phyloP scores from a whole-genome alignment of 2,888 invertebrate species.

The Syrphus vitripennis region DNA sequence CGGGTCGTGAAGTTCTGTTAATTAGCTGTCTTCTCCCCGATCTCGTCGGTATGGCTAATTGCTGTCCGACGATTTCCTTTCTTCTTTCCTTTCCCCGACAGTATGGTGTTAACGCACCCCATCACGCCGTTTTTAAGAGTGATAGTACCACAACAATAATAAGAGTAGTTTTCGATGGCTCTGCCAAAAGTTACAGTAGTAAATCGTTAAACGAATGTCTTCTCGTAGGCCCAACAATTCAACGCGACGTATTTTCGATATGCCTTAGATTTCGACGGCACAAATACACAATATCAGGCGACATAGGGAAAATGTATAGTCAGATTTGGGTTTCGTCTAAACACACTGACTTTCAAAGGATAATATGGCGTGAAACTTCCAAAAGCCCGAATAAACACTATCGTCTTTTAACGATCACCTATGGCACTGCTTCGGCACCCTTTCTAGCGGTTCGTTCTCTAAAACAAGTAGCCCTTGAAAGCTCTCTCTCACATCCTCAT shows the following conservation, averaged over 20 bases:
- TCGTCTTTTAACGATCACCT: constrained; percentile 46
- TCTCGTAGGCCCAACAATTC: constrained; percentile 40
- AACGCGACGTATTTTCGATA: constrained; percentile 36
- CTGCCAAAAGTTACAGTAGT: not conserved
- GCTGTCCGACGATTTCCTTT: no score
- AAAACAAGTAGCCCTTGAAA: constrained; percentile 59
- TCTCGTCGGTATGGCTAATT: no score
- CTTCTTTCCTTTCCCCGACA: no score
- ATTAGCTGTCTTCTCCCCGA: no score
- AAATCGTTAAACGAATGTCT: constrained; percentile 36
- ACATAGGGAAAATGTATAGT: constrained; percentile 57
- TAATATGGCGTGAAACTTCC: constrained; percentile 40
- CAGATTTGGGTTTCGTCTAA: constrained; percentile 25
- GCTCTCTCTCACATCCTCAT: constrained; percentile 39
- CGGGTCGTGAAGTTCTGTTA: no score
- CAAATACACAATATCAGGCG: constrained; percentile 41
- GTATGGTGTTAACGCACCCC: no score
- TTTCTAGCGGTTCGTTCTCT: constrained; percentile 52
- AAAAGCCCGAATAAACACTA: constrained; percentile 21
- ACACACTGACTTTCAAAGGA: constrained; percentile 40
- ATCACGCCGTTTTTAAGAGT: no score
- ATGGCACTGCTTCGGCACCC: constrained; percentile 53
- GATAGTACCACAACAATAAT: no score
- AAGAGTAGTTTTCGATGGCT: constrained; percentile 31
- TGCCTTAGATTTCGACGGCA: constrained; percentile 35